Evolutionary conservation across 2,113 vertebrate genomes (phyloP).

Genomic region (Psilopogon haemacephalus): DNA sequence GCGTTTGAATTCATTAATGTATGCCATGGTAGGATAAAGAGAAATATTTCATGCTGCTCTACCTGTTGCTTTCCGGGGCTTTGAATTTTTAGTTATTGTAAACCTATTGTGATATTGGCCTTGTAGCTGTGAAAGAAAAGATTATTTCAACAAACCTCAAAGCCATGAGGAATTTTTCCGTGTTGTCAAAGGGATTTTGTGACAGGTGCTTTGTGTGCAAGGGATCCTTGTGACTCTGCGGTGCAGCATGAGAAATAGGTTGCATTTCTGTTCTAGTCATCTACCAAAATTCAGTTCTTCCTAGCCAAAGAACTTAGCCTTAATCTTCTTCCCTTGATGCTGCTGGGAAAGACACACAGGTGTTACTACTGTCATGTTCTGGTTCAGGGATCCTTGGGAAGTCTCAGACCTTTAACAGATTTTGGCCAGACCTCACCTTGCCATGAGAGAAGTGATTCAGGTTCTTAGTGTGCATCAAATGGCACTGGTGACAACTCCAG

Average conservation of each 20-base stretch:
- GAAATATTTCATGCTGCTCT: background rate
- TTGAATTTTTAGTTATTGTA: background rate
- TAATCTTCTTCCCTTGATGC: background rate
- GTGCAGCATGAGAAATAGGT: fast-evolving
- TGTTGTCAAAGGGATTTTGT: background rate
- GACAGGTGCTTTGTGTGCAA: background rate
- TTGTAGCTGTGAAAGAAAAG: background rate
- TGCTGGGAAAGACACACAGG: background rate
- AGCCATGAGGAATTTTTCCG: background rate
- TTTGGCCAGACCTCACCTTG: background rate
- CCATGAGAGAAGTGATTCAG: background rate
- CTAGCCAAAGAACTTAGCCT: background rate
- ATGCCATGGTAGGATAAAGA: background rate
- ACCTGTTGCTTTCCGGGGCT: background rate
- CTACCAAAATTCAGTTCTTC: background rate
- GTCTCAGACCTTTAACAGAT: background rate
- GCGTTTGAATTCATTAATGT: background rate
- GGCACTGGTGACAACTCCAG: background rate
- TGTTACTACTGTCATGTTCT: background rate
- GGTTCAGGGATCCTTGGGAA: background rate
- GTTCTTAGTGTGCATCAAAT: background rate
- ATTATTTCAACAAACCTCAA: background rate
- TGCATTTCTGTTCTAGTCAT: background rate
- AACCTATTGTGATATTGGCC: background rate
- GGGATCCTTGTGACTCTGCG: no score